Conservation (phyloP, 2,113 vertebrate genomes). For the Bostrychus sinensis region DNA sequence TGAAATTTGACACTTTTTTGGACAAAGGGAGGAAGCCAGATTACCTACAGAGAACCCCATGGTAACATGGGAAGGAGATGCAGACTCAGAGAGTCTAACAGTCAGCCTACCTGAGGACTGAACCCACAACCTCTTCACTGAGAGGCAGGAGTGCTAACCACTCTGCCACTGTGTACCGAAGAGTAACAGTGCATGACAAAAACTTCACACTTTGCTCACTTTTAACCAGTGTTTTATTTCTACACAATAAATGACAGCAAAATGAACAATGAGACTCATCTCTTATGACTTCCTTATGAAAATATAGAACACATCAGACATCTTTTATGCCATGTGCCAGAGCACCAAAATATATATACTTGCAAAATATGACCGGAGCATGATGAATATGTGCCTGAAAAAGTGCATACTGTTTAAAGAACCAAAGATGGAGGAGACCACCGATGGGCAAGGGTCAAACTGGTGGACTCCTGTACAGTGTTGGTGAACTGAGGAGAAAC, state of each 20-base stretch:
- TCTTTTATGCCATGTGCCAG: constrained; percentile 72
- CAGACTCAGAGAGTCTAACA: no score
- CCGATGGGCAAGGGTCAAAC: constrained; percentile 43
- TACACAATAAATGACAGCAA: constrained; percentile 82
- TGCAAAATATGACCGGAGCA: constrained; percentile 62
- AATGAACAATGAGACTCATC: constrained; percentile 78
- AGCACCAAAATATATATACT: constrained; percentile 76
- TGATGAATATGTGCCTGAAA: constrained; percentile 77
- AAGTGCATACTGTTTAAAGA: constrained; percentile 75
- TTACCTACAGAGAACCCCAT: no score
- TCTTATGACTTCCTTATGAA: constrained; percentile 78
- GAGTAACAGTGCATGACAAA: no score
- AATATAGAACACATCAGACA: constrained; percentile 79
- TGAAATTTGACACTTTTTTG: no score
- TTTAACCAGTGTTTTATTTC: constrained; percentile 83
- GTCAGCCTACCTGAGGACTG: no score
- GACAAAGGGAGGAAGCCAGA: no score
- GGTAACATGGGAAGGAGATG: no score
- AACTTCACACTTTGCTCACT: constrained; percentile 60
- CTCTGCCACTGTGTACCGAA: no score
- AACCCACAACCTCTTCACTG: no score
- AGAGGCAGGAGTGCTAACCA: no score
- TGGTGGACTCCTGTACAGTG: constrained; percentile 75
- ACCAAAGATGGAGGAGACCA: constrained; percentile 68
- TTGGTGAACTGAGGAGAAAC: constrained; percentile 67